Percentiles rank a stretch among this genome's conserved stretches.
These are phyloP conservation scores for Nasalis larvatus DNA, from an alignment of 2,113 vertebrate genomes.

Conservation along the genomic window DNA sequence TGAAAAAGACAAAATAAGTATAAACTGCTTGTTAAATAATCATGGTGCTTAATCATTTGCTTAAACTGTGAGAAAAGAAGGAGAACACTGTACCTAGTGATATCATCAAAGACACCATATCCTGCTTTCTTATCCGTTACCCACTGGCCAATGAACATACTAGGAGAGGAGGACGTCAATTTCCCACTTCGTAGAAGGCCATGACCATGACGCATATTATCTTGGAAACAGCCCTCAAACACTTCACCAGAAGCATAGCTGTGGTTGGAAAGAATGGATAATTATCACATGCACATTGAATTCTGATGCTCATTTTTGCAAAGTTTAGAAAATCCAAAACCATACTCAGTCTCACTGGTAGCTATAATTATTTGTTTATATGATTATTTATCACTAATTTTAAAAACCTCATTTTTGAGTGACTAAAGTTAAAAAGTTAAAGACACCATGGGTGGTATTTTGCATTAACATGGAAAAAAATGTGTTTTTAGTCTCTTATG, in stretches of 20 bases:
- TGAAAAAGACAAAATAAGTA: background rate
- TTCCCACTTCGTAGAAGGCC: conserved; percentile 96
- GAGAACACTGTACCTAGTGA: conserved; percentile 90
- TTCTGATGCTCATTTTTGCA: background rate
- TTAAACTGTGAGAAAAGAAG: background rate
- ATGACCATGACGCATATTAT: conserved; percentile 95
- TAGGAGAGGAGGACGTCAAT: conserved; percentile 94
- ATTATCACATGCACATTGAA: background rate
- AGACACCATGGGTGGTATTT: background rate
- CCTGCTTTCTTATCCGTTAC: conserved; percentile 95
- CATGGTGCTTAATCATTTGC: background rate
- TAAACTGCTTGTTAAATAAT: conserved; percentile 22
- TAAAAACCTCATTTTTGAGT: conserved; percentile 28
- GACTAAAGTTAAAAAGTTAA: conserved; percentile 20
- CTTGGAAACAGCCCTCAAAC: conserved; percentile 96
- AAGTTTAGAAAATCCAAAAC: conserved; percentile 13
- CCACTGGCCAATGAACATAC: conserved; percentile 99
- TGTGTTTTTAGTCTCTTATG: background rate
- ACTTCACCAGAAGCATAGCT: conserved; percentile 96
- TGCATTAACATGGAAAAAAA: background rate
- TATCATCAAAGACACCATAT: conserved; percentile 98
- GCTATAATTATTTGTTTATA: background rate
- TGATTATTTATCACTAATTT: conserved; percentile 21
- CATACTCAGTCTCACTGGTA: background rate
- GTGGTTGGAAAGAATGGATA: conserved; percentile 36